phyloP scores from a whole-genome alignment of 2,113 vertebrate species.

The Aplodontia rufa region DNA sequence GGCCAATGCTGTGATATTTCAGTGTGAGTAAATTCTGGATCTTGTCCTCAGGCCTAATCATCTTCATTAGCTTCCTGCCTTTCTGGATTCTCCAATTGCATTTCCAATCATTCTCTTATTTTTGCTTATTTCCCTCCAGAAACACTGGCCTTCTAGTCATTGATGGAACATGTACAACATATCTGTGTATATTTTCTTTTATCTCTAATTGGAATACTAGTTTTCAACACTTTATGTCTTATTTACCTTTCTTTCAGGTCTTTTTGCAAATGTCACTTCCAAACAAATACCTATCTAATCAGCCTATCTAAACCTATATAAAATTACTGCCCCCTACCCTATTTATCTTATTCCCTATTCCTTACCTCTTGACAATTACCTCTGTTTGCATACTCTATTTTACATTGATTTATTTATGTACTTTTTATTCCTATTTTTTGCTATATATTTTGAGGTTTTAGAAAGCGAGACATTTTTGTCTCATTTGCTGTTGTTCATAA shows the following conservation, averaged over 20 bases:
- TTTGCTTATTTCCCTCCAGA: background rate
- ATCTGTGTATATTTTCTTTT: background rate
- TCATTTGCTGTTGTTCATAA: background rate
- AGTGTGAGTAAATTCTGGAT: background rate
- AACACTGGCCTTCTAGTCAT: background rate
- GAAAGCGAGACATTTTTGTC: background rate
- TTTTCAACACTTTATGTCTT: background rate
- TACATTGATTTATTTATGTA: background rate
- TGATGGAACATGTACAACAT: background rate
- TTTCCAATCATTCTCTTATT: background rate
- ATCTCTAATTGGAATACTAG: background rate
- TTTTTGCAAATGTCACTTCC: background rate
- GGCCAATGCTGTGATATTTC: rapidly evolving
- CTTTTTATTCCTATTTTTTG: background rate
- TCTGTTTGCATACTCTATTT: background rate
- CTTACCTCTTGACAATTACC: background rate
- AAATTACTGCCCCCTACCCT: background rate
- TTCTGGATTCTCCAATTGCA: rapidly evolving
- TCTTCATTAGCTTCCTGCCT: background rate
- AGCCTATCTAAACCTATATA: background rate
- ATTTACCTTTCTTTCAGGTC: background rate
- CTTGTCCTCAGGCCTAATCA: background rate
- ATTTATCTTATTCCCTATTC: background rate
- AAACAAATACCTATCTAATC: background rate
- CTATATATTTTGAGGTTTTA: background rate